Percentiles rank a stretch among this genome's conserved stretches.
Evolutionary conservation across 2,113 vertebrate species (phyloP).

Genomic region (Odobenus rosmarus): DNA sequence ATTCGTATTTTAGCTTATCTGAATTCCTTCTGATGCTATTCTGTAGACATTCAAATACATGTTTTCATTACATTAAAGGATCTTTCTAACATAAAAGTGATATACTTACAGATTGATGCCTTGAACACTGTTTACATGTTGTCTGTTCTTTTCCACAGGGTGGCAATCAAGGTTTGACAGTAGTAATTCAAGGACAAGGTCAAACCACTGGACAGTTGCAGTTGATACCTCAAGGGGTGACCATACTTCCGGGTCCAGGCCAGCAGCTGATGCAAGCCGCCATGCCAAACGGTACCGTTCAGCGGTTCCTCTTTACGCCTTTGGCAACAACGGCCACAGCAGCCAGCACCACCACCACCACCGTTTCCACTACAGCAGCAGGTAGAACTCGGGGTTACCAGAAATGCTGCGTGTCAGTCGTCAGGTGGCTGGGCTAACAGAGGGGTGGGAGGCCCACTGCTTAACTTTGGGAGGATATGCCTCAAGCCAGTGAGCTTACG

Average conservation of each 20-base stretch:
- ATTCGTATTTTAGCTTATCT: not conserved
- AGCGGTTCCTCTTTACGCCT: slow-evolving; percentile 98
- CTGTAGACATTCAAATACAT: not conserved
- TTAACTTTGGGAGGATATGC: not conserved
- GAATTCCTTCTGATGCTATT: not conserved
- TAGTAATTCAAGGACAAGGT: slow-evolving; percentile 98
- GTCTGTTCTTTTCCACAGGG: slow-evolving; percentile 84
- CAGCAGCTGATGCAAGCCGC: slow-evolving; percentile 99
- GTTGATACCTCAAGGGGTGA: slow-evolving; percentile 97
- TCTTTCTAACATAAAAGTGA: not conserved
- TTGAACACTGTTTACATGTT: not conserved
- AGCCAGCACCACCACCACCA: slow-evolving; percentile 85
- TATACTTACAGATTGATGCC: not conserved
- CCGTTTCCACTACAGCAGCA: slow-evolving; percentile 90
- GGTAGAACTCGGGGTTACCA: slow-evolving; percentile 83
- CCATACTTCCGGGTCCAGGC: slow-evolving; percentile 95
- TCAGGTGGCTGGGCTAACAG: not conserved
- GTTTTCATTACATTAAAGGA: not conserved
- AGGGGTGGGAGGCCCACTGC: not conserved
- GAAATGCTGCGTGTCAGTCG: rapidly evolving
- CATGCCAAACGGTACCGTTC: slow-evolving; percentile 98
- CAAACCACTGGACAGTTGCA: slow-evolving; percentile 99
- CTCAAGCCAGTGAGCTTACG: not conserved
- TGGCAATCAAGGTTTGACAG: slow-evolving; percentile 96
- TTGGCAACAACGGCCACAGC: slow-evolving; percentile 87